phyloP scores from a whole-genome alignment of 2,888 invertebrate species.

The Ectemnius lituratus region DNA sequence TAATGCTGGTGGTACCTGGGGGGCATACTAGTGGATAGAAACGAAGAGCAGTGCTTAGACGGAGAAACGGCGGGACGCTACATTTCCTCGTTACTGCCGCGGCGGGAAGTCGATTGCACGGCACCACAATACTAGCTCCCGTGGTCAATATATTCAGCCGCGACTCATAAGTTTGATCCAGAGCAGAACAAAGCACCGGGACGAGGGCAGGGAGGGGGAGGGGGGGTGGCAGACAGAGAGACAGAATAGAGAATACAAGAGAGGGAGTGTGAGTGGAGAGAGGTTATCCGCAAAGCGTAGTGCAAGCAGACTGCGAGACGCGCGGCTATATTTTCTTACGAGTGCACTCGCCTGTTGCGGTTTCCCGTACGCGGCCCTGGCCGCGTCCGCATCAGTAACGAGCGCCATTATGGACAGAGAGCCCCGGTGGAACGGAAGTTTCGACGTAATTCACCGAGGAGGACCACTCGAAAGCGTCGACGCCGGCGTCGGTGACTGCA shows the following conservation, averaged over 20 bases:
- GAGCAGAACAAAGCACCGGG: no score
- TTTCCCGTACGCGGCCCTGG: slow-evolving; percentile 9
- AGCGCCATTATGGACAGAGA: slow-evolving; percentile 44
- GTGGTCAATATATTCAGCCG: slow-evolving; percentile 2
- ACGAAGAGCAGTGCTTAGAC: neutral
- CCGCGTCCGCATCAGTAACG: slow-evolving; percentile 46
- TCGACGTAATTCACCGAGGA: slow-evolving; percentile 65
- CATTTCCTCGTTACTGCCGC: slow-evolving; percentile 7
- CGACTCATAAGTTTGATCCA: no score
- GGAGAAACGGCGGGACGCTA: neutral
- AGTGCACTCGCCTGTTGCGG: slow-evolving; percentile 52
- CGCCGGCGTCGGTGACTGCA: slow-evolving; percentile 31
- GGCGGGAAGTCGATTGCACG: neutral
- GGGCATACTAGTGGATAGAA: neutral
- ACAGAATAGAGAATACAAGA: no score
- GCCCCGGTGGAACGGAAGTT: slow-evolving; percentile 54
- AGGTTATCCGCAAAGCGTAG: no score
- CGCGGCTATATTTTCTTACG: slow-evolving; percentile 54
- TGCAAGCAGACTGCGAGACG: neutral
- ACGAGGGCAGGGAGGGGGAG: no score
- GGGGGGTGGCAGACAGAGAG: no score
- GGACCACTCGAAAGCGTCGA: slow-evolving; percentile 60
- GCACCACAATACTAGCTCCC: neutral
- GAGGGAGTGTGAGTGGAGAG: no score
- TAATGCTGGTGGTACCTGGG: neutral